Conservation (phyloP, 1,140 invertebrate genomes). For the Holcopasites calliopsidis region DNA sequence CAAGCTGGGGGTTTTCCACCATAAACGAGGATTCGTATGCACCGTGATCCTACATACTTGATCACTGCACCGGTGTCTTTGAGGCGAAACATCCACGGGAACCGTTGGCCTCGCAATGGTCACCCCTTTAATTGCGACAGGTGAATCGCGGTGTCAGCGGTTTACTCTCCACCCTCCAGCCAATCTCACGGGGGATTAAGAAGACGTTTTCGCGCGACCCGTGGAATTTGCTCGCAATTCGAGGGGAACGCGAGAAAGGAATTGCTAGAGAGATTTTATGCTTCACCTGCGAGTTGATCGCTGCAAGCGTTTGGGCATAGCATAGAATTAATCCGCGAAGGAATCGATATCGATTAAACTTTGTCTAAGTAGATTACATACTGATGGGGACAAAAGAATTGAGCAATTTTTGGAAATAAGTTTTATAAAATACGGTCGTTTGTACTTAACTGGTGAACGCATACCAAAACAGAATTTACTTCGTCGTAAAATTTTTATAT, state of each 20-base stretch:
- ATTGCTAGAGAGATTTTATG: no score
- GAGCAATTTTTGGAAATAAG: no score
- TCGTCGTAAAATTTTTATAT: no score
- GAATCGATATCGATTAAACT: no score
- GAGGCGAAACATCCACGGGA: neutral
- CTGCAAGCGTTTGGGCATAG: no score
- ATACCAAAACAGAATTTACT: no score
- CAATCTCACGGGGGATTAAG: conserved; percentile 12
- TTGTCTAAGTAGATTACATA: no score
- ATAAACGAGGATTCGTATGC: conserved; percentile 8
- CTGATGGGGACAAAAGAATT: no score
- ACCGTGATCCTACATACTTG: conserved; percentile 11
- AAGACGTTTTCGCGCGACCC: neutral
- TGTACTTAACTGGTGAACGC: no score
- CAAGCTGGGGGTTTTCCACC: neutral
- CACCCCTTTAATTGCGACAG: conserved; percentile 24
- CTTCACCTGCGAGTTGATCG: no score
- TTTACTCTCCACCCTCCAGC: conserved; percentile 28
- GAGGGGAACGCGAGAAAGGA: neutral
- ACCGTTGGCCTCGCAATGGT: conserved; percentile 1
- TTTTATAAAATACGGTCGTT: no score
- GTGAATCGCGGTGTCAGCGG: conserved; percentile 45
- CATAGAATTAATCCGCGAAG: no score
- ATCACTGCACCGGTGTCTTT: conserved; percentile 26
- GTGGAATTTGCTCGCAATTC: neutral